Evolutionary conservation across 1,140 invertebrate species (phyloP).

Genomic region (Drosophila ficusphila): DNA sequence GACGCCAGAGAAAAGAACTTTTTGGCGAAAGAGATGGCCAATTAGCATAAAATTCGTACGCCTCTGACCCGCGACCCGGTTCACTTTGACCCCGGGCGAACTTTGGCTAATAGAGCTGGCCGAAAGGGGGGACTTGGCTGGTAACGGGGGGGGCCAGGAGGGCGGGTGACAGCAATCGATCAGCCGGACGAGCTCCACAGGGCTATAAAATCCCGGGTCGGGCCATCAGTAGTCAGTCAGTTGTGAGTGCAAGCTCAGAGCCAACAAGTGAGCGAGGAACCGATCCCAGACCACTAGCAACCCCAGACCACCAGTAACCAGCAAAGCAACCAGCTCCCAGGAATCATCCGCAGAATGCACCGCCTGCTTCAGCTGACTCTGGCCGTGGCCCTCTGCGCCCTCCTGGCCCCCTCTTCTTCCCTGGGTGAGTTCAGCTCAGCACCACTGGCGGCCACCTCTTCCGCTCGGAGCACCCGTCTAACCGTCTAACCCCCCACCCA

Average conservation of each 20-base stretch:
- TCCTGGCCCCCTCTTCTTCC: constrained; percentile 32
- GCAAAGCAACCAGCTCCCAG: background rate
- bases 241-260: constrained; percentile 68
- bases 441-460: no score
- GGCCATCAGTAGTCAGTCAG: constrained; percentile 63
- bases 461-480: no score
- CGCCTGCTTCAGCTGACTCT: constrained; percentile 48
- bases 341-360: constrained; percentile 41
- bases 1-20: constrained; percentile 30
- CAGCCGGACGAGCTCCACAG: constrained; percentile 35
- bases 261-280: constrained; percentile 46
- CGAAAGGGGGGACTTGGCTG: background rate
- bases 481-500: no score
- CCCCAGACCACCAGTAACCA: no score
- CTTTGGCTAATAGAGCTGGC: constrained; percentile 44
- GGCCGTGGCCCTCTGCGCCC: constrained; percentile 61
- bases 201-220: constrained; percentile 66
- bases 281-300: no score
- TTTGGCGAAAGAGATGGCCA: constrained; percentile 37
- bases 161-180: constrained; percentile 47
- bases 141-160: background rate
- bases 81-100: constrained; percentile 66
- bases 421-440: constrained; percentile 68
- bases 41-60: constrained; percentile 64
- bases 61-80: constrained; percentile 38